These are phyloP conservation scores for Cryptomyrus ogoouensis DNA, from an alignment of 2,113 vertebrate genomes.

Conservation along the genomic window DNA sequence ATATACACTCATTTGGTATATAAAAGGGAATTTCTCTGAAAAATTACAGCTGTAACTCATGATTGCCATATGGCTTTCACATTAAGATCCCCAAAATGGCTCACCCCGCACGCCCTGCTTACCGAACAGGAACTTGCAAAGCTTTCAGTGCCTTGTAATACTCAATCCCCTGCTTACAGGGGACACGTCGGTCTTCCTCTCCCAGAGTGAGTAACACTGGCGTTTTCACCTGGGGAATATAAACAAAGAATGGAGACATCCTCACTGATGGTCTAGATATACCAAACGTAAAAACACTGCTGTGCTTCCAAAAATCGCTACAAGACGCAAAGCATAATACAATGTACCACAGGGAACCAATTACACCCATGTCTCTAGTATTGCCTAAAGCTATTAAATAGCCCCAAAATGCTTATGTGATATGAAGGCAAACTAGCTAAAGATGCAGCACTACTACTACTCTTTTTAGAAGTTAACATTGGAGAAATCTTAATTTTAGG, in stretches of 20 bases:
- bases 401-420: neutral
- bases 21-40: neutral
- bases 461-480: no score
- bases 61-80: neutral
- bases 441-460: neutral
- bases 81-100: neutral
- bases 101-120: constrained; percentile 38
- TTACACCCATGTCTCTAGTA: neutral
- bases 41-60: neutral
- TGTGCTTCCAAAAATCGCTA: neutral
- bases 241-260: neutral
- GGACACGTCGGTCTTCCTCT: constrained; percentile 82
- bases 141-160: constrained; percentile 85
- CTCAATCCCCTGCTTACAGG: constrained; percentile 83
- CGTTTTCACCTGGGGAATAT: constrained; percentile 68
- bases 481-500: neutral
- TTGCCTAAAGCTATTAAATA: neutral
- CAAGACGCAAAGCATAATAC: neutral
- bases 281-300: neutral
- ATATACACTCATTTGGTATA: neutral
- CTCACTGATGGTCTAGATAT: neutral
- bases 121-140: constrained; percentile 73
- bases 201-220: constrained; percentile 81
- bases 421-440: neutral
- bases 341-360: neutral